Base-by-base conservation (phyloP, 2,113 vertebrate genomes). In the Peromyscus californicus region DNA sequence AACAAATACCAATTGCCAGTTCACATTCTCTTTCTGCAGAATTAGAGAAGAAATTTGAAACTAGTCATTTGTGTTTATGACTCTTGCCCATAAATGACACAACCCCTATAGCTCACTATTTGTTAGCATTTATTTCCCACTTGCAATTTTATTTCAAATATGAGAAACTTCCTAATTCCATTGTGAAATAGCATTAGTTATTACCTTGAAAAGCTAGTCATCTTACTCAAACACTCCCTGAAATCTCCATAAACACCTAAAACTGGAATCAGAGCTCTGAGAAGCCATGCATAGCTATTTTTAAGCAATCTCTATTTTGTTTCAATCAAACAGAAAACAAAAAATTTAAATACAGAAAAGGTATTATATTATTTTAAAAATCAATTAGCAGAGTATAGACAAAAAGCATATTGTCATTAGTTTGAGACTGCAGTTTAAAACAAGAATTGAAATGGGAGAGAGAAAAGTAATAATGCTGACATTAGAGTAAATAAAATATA, bases 61-160 rank as follows among this genome's bases (percentile, higher is more conserved):
- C 69, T 11, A 12, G 59, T 93, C 48, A 87, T 94, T 97, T 96
- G 21, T 91, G 79, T 97, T 97, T 96, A 96, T 70, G 86, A 87
- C 74, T 84, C 1, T 93, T 75, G 22, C 45, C 42, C 31, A 88
- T 95, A 87, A 97, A 97, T 97, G 69, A 90, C 19, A 95, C 5
- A 69, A 2, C 78, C 51, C 31, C 79, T 98, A 86, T 21, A 57
- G 8, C 5, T 93, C 42, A 93, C 33, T 87, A 70, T 91, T 97
- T 96, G 88, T 80, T 92, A 94, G 65, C 59, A 93, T 92, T 96
- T 95, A 92, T 91, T 79, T 93, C 89, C 76, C 33, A 78, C 76
- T 96, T 90, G 51, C 93, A 97, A 98, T 89, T 96, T 70, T 88
- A 94, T 94, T 96, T 89, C 31, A 80, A 84, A 93, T 80, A 70